phyloP scores from a whole-genome alignment of 1,140 invertebrate species.

The Doryteuthis pealeii region DNA sequence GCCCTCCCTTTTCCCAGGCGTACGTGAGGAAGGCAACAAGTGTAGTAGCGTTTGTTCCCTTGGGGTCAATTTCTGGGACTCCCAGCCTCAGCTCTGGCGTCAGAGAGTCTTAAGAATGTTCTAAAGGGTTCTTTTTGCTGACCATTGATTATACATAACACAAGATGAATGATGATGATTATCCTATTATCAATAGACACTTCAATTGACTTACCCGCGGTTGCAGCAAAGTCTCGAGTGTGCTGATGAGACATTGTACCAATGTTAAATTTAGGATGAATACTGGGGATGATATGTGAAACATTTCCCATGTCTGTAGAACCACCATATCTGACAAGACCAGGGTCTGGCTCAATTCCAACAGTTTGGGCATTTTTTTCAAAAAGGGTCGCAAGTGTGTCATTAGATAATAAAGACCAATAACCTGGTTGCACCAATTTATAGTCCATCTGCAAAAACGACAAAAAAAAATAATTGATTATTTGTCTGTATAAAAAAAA shows the following conservation, averaged over 20 bases:
- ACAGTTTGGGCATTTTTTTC: conserved; percentile 30
- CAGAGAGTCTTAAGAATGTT: too few relatives aligned
- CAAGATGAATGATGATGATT: too few relatives aligned
- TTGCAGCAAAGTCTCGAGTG: conserved; percentile 46
- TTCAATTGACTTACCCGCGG: conserved; percentile 34
- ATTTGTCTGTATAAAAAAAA: too few relatives aligned
- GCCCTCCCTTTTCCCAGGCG: too few relatives aligned
- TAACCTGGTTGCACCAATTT: conserved; percentile 21
- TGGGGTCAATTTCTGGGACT: too few relatives aligned
- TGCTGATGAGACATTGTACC: conserved; percentile 44
- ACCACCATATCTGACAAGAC: conserved; percentile 19
- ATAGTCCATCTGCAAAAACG: conserved; percentile 21
- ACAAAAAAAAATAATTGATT: too few relatives aligned
- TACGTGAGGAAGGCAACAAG: too few relatives aligned
- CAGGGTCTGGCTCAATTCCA: conserved; percentile 13
- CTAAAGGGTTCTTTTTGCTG: too few relatives aligned
- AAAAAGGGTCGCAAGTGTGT: conserved; percentile 30
- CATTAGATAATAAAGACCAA: conserved; percentile 36
- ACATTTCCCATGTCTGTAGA: conserved; percentile 58
- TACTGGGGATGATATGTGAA: conserved; percentile 53
- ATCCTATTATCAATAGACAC: too few relatives aligned
- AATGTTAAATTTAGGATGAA: conserved; percentile 55
- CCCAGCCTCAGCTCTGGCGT: too few relatives aligned
- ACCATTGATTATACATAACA: too few relatives aligned
- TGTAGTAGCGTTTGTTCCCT: too few relatives aligned